Evolutionary conservation across 2,888 invertebrate genomes (phyloP), one percentile per base, ranked within the genome.

Genomic region (Heteromyza rotundicornis): DNA sequence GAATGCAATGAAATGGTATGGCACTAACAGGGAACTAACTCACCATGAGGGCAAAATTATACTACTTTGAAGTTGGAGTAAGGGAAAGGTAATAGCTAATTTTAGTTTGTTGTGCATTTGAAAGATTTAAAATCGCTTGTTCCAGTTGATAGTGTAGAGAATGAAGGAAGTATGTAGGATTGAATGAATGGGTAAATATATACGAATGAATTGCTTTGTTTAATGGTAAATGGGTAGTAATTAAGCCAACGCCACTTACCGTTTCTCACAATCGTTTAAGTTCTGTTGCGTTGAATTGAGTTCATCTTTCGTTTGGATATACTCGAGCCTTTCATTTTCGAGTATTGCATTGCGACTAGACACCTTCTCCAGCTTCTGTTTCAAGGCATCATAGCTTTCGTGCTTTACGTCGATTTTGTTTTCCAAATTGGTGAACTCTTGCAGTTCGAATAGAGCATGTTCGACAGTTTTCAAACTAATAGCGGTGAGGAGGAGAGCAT

Each of bases 381-480:
- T 75, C 24, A 77, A 60, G 2, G 70, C 64, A 8, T 66, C 68
- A 27, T 68, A 67, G 2, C 69, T 57, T 14, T 77, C 74, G 65
- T 78, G 71, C 51, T 79, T 70, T 8, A 73, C 70, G 57, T 73
- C 68, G 24, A 72, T 81, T 57, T 87, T 84, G 63, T 87, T 88
- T 76, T 90, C 90, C 65, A 88, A 79, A 57, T 85, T 84, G 1
- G 89, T 88, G 64, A 87, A 85, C 69, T 87, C 87, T 57, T 85
- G 80, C 16, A 90, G 81, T 60, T 87, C 86, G 66, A 84, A 79
- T 1, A 86, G 84, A 65, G 87, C 86, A 57, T 82, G 83, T 66
- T 87, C 85, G 2, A 88, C 84, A 62, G 80, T 72, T 68, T 81
- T 81, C 1, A 86, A 84, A 70, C 86, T 86, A 68, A n/a, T 40